A percentile compares a stretch with the other conserved stretches of the same genome.
Evolutionary conservation across 2,888 invertebrate species (phyloP).

Genomic region (Phragmatobia fuliginosa): DNA sequence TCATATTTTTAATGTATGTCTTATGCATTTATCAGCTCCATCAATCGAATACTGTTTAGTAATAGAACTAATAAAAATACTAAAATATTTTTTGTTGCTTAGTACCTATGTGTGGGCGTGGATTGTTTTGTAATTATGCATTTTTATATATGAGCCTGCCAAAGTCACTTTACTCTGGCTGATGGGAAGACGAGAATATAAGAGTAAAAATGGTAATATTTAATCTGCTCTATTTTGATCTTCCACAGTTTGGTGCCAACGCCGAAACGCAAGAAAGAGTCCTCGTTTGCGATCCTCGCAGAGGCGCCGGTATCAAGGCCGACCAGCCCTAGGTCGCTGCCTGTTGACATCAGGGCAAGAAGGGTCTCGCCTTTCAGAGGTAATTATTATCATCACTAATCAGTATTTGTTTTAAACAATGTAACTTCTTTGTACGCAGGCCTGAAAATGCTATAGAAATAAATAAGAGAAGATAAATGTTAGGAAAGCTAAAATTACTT

Average conservation of each 20-base stretch:
- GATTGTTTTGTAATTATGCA: background rate
- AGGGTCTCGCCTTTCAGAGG: conserved; percentile 88
- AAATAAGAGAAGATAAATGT: too few relatives aligned
- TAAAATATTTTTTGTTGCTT: background rate
- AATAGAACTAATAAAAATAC: background rate
- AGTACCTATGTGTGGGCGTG: background rate
- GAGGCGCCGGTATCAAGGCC: conserved; percentile 86
- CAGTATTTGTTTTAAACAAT: too few relatives aligned
- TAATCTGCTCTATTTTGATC: conserved; percentile 11
- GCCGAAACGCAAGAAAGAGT: conserved; percentile 87
- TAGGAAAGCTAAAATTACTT: too few relatives aligned
- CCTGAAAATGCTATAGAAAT: too few relatives aligned
- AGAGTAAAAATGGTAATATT: background rate
- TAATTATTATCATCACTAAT: conserved; percentile 22
- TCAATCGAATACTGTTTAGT: background rate
- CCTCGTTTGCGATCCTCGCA: conserved; percentile 90
- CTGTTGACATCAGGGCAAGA: conserved; percentile 74
- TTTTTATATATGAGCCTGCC: too few relatives aligned
- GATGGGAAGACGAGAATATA: too few relatives aligned
- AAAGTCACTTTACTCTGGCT: too few relatives aligned
- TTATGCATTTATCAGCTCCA: background rate
- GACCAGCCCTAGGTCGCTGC: conserved; percentile 76
- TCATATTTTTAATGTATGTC: background rate
- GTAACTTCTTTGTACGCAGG: background rate
- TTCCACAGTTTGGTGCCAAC: conserved; percentile 76